Base-by-base conservation (phyloP, 2,113 vertebrate species). In the Paedocypris sp. region DNA sequence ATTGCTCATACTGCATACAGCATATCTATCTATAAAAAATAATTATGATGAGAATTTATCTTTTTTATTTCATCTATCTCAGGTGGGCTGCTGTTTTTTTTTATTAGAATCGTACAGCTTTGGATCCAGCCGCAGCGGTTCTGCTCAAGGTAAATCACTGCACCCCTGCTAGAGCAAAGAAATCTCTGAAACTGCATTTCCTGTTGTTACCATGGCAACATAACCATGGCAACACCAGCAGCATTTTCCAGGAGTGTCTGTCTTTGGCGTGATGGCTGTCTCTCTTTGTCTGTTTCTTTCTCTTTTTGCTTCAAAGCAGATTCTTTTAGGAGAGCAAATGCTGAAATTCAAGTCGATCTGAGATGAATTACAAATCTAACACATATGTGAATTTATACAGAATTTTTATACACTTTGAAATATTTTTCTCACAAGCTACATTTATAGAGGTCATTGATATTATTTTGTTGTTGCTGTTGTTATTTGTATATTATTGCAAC, bases 141-240 rank as follows among this genome's bases (percentile, higher is more conserved):
- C 52, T 63, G 41, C 38, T 54, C 25, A 60, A 62, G 62, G 58
- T 66, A 70, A 70, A 70, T n/a, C 57, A 66, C 35, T 66, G 36
- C 43, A 50, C 49, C 65, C 48, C 28, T 29, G 43, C 29, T 38
- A 25, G 49, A 38, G 50, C 3, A 60, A 61, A 28, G 38, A 52
- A 58, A 65, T 51, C 66, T 32, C 26, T 50, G 36, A 66, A 68
- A 53, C 66, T 68, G 64, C 70, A 36, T 65, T 61, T 68, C 57
- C 59, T 68, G 70, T 68, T 57, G 70, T 72, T 72, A 58, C 70
- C 66, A 72, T 68, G 47, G 70, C 42, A 61, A 72, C 58, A 53
- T 43, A 47, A 53, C 52, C 66, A 72, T 66, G 62, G 70, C 58
- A 68, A 68, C 66, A 64, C 35, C 32, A 53, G 57, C 58, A 50